A percentile compares a stretch with the other conserved stretches of the same genome.
Evolutionary conservation across 2,797 vertebrate genomes (phyloP).

Genomic region (Sylvilagus floridanus): DNA sequence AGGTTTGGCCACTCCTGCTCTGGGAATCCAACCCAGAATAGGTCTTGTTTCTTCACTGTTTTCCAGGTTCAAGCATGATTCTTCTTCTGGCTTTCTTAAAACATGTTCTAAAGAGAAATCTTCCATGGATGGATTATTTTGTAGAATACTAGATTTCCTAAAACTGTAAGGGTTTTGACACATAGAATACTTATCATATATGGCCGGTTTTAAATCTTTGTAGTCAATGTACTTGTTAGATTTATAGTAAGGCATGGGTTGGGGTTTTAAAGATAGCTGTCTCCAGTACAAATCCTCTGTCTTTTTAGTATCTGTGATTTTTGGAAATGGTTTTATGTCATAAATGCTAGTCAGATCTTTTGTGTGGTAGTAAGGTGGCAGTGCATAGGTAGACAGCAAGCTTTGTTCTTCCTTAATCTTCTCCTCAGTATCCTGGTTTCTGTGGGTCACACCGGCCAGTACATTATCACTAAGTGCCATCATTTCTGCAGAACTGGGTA

Average conservation of each 20-base stretch:
- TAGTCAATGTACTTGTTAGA: constrained; percentile 70
- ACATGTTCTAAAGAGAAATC: constrained; percentile 37
- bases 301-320: constrained; percentile 82
- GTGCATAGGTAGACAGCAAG: constrained; percentile 19
- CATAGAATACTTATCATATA: constrained; percentile 55
- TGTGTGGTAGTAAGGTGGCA: constrained; percentile 2
- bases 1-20: constrained; percentile 38
- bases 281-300: constrained; percentile 75
- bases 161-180: constrained; percentile 64
- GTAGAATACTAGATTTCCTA: constrained; percentile 66
- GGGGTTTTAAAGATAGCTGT: constrained; percentile 73
- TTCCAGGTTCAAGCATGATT: background rate
- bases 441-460: background rate
- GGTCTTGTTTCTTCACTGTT: background rate
- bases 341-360: constrained; percentile 52
- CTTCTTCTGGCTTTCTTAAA: constrained; percentile 56
- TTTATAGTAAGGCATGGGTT: constrained; percentile 54
- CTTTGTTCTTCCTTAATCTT: constrained; percentile 69
- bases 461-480: constrained; percentile 45
- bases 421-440: constrained; percentile 68
- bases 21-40: constrained; percentile 67
- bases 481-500: constrained; percentile 61
- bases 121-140: background rate
- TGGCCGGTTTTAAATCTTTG: constrained; percentile 68
- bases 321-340: constrained; percentile 69